Base-by-base conservation (phyloP, 2,888 invertebrate genomes). In the Trichopoda pennipes region DNA sequence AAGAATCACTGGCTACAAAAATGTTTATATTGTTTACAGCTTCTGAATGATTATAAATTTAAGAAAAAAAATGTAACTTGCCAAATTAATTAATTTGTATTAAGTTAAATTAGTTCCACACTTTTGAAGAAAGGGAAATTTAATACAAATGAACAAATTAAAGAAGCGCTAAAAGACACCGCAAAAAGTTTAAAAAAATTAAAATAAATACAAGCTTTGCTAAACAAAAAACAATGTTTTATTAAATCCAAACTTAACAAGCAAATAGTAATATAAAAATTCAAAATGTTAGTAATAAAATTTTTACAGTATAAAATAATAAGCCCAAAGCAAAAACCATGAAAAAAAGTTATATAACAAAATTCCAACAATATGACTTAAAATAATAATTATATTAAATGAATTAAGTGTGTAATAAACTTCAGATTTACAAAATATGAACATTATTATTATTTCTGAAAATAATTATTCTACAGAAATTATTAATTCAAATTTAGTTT, bases 191-290 rank as follows among this genome's bases (percentile, higher is more conserved):
- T 58, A 66, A 77, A 58, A 6, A 35, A 7, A 0, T 9, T 16
- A 42, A 42, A 28, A 38, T 19, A 53, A 14, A 35, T 32, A 28
- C 28, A 28, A 28, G 8, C 1, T 51, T 32, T 75, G 28, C 32
- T 53, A 8, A 56, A 66, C 32, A 28, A 44, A 68, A 60, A 19
- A 56, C 61, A 23, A 58, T 72, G 42, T 61, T 69, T 76, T 61
- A 44, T 55, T 47, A 10, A 61, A 61, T 4, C 51, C 68, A 76
- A 76, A 76, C 68, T 68, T 60, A 76, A 76, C 60, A 60, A 35
- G 47, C n/a, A 23, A 44, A 55, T 17, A 68, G 19, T 35, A 56
- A 12, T 1, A 58, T 58, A 1, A 3, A 32, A 58, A 2, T 58
- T 19, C 38, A 28, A 51, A 9, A 17, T 49, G 9, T 8, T 12